Conservation (phyloP, 2,888 invertebrate genomes). For the Stenodera caucasica region DNA sequence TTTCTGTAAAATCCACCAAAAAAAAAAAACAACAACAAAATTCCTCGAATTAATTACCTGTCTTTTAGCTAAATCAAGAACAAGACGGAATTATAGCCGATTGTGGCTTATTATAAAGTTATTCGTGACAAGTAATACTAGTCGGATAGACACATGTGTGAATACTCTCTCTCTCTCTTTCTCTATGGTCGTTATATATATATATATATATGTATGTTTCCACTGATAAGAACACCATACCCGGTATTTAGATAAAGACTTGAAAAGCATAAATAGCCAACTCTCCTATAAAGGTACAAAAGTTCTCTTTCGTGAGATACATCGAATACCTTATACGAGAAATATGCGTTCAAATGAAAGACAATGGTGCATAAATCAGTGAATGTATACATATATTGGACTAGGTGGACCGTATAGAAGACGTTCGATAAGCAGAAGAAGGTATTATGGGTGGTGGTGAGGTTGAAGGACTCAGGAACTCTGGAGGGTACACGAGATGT, state of each 20-base stretch:
- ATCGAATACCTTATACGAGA: conserved; percentile 50
- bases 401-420: conserved; percentile 8
- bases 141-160: conserved; percentile 3
- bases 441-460: not conserved
- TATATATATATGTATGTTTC: not conserved
- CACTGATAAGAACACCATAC: conserved; percentile 9
- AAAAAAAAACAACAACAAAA: too few relatives aligned
- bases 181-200: too few relatives aligned
- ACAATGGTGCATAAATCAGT: conserved; percentile 58
- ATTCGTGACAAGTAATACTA: not conserved
- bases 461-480: conserved; percentile 1
- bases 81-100: not conserved
- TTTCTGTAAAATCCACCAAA: too few relatives aligned
- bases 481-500: not conserved
- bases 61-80: not conserved
- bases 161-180: conserved; percentile 1
- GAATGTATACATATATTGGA: conserved; percentile 9
- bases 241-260: conserved; percentile 31
- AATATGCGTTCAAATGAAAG: conserved; percentile 57
- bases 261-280: conserved; percentile 13
- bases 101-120: not conserved
- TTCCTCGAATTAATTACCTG: conserved; percentile 2
- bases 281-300: conserved; percentile 5
- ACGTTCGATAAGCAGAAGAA: not conserved
- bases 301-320: conserved; percentile 47